Conservation (phyloP, 2,113 vertebrate genomes). For the Podiceps cristatus region DNA sequence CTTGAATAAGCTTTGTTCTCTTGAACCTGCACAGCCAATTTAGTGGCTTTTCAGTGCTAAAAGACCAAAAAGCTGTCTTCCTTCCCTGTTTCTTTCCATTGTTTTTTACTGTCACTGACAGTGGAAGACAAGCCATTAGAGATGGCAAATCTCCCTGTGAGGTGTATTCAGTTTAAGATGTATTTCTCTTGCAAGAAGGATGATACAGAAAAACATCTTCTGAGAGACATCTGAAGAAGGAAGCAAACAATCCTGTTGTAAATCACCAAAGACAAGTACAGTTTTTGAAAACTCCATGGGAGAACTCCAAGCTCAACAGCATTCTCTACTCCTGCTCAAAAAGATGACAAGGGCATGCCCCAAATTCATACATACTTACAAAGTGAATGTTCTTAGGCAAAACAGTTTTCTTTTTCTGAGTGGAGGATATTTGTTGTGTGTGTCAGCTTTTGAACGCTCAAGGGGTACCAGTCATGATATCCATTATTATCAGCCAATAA, state of each 20-base stretch:
- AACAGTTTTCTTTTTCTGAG: not conserved
- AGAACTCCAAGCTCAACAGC: not conserved
- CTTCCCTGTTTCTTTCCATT: conserved; percentile 38
- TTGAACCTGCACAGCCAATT: not conserved
- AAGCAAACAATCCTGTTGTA: conserved; percentile 33
- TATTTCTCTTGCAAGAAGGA: conserved; percentile 48
- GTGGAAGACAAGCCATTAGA: conserved; percentile 58
- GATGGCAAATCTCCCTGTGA: conserved; percentile 34
- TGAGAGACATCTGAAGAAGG: conserved; percentile 10
- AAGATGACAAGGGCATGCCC: not conserved
- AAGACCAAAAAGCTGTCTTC: conserved; percentile 46
- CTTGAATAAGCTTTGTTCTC: not conserved
- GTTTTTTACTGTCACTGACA: conserved; percentile 56
- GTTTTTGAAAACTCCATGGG: conserved; percentile 11
- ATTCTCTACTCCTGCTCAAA: not conserved
- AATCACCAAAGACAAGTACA: not conserved
- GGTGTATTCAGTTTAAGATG: conserved; percentile 41
- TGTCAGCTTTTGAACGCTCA: conserved; percentile 52
- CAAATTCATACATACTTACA: not conserved
- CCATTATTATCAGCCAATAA: conserved; percentile 64
- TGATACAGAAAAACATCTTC: conserved; percentile 57
- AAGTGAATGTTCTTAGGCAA: not conserved
- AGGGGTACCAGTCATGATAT: conserved; percentile 57
- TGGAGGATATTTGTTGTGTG: conserved; percentile 26
- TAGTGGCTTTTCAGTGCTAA: not conserved